Evolutionary conservation across 1,140 invertebrate species (phyloP).

Genomic region (Ptiloglossa arizonensis): DNA sequence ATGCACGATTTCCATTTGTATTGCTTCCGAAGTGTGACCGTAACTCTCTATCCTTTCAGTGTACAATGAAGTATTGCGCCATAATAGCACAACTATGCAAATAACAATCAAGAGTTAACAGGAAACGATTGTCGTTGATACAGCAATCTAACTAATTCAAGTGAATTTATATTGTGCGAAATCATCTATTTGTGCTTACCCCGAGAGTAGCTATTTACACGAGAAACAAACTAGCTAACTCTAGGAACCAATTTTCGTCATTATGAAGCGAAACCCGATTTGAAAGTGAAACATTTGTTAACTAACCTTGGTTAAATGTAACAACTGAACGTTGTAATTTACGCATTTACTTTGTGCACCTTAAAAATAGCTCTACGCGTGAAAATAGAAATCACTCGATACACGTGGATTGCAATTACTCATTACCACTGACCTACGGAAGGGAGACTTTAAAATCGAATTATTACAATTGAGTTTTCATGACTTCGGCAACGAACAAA

Average conservation of each 20-base stretch:
- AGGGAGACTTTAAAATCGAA: no score
- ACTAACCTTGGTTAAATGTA: no score
- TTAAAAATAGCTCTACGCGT: no score
- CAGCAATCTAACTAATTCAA: constrained; percentile 27
- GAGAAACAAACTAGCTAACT: not conserved
- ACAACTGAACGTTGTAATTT: no score
- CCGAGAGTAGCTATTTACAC: not conserved
- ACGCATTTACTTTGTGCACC: no score
- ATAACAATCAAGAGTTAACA: constrained; percentile 35
- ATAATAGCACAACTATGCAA: not conserved
- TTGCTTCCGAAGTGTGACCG: not conserved
- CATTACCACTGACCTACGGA: no score
- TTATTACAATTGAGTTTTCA: no score
- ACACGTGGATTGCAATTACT: no score
- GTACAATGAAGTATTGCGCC: not conserved
- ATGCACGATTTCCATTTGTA: not conserved
- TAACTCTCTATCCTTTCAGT: not conserved
- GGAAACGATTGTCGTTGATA: constrained; percentile 15
- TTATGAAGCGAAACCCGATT: no score
- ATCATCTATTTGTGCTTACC: not conserved
- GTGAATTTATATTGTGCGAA: constrained; percentile 11
- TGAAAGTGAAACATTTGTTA: no score
- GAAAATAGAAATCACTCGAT: no score
- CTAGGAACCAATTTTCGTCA: not conserved
- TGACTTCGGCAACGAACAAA: no score